Base-by-base conservation (phyloP, 2,113 vertebrate species). In the Thunnus thynnus region DNA sequence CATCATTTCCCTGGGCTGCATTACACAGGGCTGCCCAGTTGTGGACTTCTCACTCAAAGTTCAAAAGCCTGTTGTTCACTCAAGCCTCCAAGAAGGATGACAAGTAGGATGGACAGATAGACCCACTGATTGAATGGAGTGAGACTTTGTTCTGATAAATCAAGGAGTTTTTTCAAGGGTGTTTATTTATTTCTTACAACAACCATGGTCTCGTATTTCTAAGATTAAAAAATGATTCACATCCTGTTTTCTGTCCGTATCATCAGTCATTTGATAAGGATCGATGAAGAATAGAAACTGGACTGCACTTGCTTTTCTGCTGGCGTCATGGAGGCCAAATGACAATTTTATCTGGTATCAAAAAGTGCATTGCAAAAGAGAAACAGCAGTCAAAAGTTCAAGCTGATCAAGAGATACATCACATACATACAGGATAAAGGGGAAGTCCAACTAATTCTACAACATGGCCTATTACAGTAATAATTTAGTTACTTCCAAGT, bases 1-100 rank as follows among this genome's bases (percentile, higher is more conserved):
- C 6, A 64, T 96, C 58, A 88, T 97, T 82, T 97, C 97, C 0
- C 70, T 97, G 69, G 96, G 97, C 52, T 95, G 95, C 87, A 93
- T 97, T 54, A 97, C 96, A 3, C 96, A 97, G 72, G 95, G 95
- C 0, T 95, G 95, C 52, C 95, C 92, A 0, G 93, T 94, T 6
- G 93, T 96, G 0, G 96, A 97, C 82, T 97, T 97, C 73, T 97
- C 97, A 3, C 95, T 97, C 22, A 97, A 97, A 87, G 87, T 96
- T 72, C 85, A 84, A 50, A 85, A 69, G 44, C 72, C 87, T 51
- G 60, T 1, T 44, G 5, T n/a, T 22, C 17, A 22, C 3, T 67
- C 27, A 55, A 9, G 10, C 5, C 36, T 32, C 8, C 2, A 48
- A 25, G 20, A 72, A 11, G 48, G n/a, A 70, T 9, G 4, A 7